phyloP scores from a whole-genome alignment of 2,888 invertebrate genomes.

The Diplolepis rosae region DNA sequence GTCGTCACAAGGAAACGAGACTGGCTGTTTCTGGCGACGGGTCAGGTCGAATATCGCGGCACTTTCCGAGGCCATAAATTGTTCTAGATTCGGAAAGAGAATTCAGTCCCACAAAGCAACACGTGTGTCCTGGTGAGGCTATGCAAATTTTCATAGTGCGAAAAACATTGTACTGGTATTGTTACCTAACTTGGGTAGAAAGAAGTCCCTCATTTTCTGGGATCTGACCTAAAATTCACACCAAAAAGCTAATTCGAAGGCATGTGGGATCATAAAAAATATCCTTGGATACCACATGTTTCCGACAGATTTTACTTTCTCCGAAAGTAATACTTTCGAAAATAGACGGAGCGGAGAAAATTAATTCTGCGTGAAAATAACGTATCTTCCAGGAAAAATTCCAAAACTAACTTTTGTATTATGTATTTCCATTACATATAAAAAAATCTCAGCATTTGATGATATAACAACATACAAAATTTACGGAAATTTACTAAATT shows the following conservation, averaged over 20 bases:
- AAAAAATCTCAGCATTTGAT: no score
- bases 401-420: no score
- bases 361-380: not conserved
- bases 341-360: not conserved
- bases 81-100: constrained; percentile 66
- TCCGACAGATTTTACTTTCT: constrained; percentile 8
- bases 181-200: not conserved
- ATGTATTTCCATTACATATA: no score
- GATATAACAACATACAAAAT: no score
- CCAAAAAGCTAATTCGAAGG: not conserved
- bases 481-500: no score
- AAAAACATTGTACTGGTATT: constrained; percentile 33
- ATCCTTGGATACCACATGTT: constrained; percentile 13
- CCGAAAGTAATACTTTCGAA: not conserved
- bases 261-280: constrained; percentile 4
- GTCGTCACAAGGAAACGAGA: constrained; percentile 64
- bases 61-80: constrained; percentile 67
- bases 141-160: constrained; percentile 57
- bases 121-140: constrained; percentile 57
- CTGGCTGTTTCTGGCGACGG: constrained; percentile 38
- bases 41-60: constrained; percentile 58
- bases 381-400: not conserved
- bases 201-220: constrained; percentile 11
- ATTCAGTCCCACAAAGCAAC: constrained; percentile 56
- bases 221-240: not conserved